Conservation (phyloP, 1,140 invertebrate species). For the Oncopodura yosiiana region DNA sequence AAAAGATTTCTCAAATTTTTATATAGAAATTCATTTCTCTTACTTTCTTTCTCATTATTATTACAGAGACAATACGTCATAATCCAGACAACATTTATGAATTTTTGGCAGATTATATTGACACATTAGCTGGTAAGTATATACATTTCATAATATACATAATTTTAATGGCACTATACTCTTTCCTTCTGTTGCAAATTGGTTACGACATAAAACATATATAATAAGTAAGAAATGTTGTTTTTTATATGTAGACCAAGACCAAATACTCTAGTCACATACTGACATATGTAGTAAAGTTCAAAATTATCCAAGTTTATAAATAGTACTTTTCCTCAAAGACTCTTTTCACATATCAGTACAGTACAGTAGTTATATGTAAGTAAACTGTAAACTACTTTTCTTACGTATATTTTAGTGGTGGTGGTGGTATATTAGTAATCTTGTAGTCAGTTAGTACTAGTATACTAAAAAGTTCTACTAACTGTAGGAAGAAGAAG, state of each 20-base stretch:
- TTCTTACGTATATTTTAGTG: no score
- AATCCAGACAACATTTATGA: slow-evolving; percentile 22
- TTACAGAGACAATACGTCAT: slow-evolving; percentile 20
- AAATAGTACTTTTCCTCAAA: slow-evolving; percentile 8
- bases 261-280: not conserved
- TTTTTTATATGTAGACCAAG: no score
- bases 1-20: no score
- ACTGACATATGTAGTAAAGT: slow-evolving; percentile 6
- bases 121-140: slow-evolving; percentile 15
- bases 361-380: not conserved
- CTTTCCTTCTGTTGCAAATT: not conserved
- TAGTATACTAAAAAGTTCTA: no score
- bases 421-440: no score
- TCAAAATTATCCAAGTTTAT: slow-evolving; percentile 11
- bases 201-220: not conserved
- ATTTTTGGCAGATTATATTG: slow-evolving; percentile 15
- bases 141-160: not conserved
- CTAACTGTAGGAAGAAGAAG: no score
- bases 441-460: no score
- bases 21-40: no score
- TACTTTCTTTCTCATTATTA: no score
- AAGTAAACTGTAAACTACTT: no score
- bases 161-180: not conserved
- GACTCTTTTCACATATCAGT: not conserved
- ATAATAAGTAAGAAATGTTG: no score